These are phyloP conservation scores for Aphelenchoides fujianensis DNA, from an alignment of 1,140 invertebrate genomes.

Conservation along the genomic window DNA sequence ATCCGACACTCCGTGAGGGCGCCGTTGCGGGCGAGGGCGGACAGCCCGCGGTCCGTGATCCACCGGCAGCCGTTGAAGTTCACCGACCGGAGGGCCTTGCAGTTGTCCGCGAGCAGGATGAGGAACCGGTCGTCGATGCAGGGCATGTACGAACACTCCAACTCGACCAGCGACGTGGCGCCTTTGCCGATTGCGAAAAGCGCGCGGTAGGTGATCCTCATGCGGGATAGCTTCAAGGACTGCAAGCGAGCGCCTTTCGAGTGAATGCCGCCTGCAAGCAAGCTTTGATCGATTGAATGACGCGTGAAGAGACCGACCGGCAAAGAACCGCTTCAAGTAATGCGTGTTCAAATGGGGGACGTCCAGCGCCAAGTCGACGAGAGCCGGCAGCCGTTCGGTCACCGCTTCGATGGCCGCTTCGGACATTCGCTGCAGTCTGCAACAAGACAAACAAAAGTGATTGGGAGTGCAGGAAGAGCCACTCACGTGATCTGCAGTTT, in stretches of 20 bases:
- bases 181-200: slow-evolving; percentile 58
- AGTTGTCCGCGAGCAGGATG: slow-evolving; percentile 53
- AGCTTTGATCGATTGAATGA: slow-evolving; percentile 26
- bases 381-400: slow-evolving; percentile 39
- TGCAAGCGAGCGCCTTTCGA: slow-evolving; percentile 33
- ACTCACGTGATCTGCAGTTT: slow-evolving; percentile 51
- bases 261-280: slow-evolving; percentile 28
- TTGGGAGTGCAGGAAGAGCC: too few relatives aligned
- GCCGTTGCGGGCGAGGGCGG: slow-evolving; percentile 53
- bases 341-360: slow-evolving; percentile 49
- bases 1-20: slow-evolving; percentile 54
- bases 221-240: slow-evolving; percentile 50
- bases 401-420: slow-evolving; percentile 48
- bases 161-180: slow-evolving; percentile 43
- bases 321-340: slow-evolving; percentile 41
- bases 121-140: slow-evolving; percentile 57
- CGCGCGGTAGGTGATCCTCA: slow-evolving; percentile 56
- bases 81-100: slow-evolving; percentile 44
- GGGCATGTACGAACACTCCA: slow-evolving; percentile 57
- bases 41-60: slow-evolving; percentile 59
- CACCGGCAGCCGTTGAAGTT: slow-evolving; percentile 61
- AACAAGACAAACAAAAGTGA: too few relatives aligned
- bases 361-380: slow-evolving; percentile 51
- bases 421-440: slow-evolving; percentile 44
- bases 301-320: slow-evolving; percentile 23